These are phyloP conservation scores for Bursaphelenchus mucronatus DNA, from an alignment of 1,140 invertebrate species.

Conservation along the genomic window DNA sequence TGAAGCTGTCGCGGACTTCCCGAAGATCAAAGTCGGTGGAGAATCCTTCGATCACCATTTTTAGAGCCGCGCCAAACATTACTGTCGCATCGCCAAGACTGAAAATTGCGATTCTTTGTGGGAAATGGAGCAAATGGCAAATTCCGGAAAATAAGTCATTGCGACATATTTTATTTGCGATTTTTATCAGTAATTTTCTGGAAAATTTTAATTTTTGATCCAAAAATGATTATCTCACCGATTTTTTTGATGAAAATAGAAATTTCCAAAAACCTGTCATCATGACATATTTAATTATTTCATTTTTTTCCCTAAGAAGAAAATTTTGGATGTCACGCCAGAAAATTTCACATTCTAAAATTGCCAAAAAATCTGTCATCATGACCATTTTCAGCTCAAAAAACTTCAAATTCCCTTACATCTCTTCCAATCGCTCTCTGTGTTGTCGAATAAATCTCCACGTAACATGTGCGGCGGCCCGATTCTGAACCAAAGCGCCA, in stretches of 20 bases:
- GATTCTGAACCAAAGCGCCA: constrained; percentile 30
- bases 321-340: background rate
- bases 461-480: constrained; percentile 21
- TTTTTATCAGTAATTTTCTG: constrained; percentile 10
- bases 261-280: too few relatives aligned
- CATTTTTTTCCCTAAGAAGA: background rate
- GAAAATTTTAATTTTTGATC: constrained; percentile 2
- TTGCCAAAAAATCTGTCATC: constrained; percentile 8
- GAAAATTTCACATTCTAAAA: background rate
- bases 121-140: background rate
- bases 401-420: constrained; percentile 25
- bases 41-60: constrained; percentile 36
- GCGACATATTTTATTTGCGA: constrained; percentile 5
- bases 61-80: constrained; percentile 23
- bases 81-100: constrained; percentile 25
- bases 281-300: too few relatives aligned
- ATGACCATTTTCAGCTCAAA: constrained; percentile 2
- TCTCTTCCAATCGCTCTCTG: constrained; percentile 32
- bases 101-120: background rate
- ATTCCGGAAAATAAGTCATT: background rate
- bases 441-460: constrained; percentile 41
- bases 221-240: background rate
- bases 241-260: background rate
- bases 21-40: constrained; percentile 41
- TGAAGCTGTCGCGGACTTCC: constrained; percentile 29